Percentiles rank a stretch among this genome's conserved stretches.
Evolutionary conservation across 2,113 vertebrate species (phyloP).

Genomic region (Sminthopsis crassicaudata): DNA sequence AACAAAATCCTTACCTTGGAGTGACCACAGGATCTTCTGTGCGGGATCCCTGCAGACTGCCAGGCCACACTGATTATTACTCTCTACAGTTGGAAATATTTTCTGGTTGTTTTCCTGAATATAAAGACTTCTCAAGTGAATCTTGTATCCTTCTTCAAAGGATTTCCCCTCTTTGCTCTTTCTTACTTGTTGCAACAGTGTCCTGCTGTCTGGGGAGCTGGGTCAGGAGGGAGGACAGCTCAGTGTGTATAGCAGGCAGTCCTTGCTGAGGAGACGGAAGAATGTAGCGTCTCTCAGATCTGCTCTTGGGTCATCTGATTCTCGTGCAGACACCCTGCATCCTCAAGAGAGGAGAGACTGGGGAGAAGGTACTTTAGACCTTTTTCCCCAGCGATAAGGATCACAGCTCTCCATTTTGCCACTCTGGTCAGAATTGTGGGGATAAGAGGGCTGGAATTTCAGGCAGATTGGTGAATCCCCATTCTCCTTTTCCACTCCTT

Average conservation of each 20-base stretch:
- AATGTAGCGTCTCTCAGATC: conserved; percentile 39
- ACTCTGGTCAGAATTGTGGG: not conserved
- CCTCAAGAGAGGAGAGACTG: conserved; percentile 31
- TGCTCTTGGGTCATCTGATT: conserved; percentile 11
- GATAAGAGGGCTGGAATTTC: conserved; percentile 21
- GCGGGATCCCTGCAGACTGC: conserved; percentile 32
- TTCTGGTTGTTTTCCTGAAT: conserved; percentile 72
- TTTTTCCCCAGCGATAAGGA: not conserved
- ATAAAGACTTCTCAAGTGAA: conserved; percentile 65
- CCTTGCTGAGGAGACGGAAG: conserved; percentile 4
- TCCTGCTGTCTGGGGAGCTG: conserved; percentile 34
- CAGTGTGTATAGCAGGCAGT: conserved; percentile 37
- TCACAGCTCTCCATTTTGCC: not conserved
- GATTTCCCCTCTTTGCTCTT: conserved; percentile 63
- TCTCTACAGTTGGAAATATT: conserved; percentile 53
- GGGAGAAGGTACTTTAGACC: not conserved
- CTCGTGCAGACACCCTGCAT: not conserved
- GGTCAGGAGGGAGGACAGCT: not conserved
- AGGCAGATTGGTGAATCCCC: conserved; percentile 6
- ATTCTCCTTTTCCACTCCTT: not conserved
- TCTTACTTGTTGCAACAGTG: conserved; percentile 23
- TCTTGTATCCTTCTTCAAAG: conserved; percentile 65
- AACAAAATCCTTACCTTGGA: conserved; percentile 12
- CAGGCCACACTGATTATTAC: conserved; percentile 40
- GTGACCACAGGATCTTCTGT: not conserved